Percentiles rank a stretch among this genome's conserved stretches.
Evolutionary conservation across 2,797 vertebrate species (phyloP).

Genomic region (Phalloptychus januarius): DNA sequence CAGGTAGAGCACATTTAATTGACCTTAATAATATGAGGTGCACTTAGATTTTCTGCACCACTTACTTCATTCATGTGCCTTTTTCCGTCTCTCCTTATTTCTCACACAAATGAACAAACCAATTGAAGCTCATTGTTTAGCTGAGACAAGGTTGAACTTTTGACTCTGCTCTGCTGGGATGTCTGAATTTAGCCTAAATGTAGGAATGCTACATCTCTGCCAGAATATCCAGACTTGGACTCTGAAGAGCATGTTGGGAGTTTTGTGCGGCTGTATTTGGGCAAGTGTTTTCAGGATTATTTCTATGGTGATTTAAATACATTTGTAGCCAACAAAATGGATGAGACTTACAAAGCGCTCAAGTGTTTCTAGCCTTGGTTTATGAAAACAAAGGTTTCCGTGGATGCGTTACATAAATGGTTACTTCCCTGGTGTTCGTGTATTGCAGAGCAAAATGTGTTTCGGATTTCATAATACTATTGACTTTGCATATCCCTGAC

Average conservation of each 20-base stretch:
- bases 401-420: slow-evolving; percentile 38
- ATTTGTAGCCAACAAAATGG: slow-evolving; percentile 51
- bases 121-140: slow-evolving; percentile 62
- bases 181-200: slow-evolving; percentile 67
- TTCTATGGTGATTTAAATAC: slow-evolving; percentile 58
- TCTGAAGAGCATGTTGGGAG: slow-evolving; percentile 41
- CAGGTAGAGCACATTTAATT: slow-evolving; percentile 2
- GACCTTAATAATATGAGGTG: background rate
- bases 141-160: slow-evolving; percentile 62
- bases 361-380: slow-evolving; percentile 21
- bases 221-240: slow-evolving; percentile 60
- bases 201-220: slow-evolving; percentile 66
- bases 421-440: slow-evolving; percentile 29
- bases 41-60: slow-evolving; percentile 31
- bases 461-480: slow-evolving; percentile 41
- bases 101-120: slow-evolving; percentile 30
- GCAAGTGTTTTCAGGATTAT: slow-evolving; percentile 49
- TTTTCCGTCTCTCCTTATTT: slow-evolving; percentile 11
- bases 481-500: slow-evolving; percentile 24
- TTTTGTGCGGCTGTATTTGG: slow-evolving; percentile 45
- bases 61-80: slow-evolving; percentile 24
- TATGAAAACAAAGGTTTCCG: slow-evolving; percentile 48
- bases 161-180: slow-evolving; percentile 56
- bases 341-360: slow-evolving; percentile 37
- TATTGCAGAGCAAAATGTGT: slow-evolving; percentile 44